Evolutionary conservation across 1,140 invertebrate genomes (phyloP).

Genomic region (Mizuhopecten yessoensis): DNA sequence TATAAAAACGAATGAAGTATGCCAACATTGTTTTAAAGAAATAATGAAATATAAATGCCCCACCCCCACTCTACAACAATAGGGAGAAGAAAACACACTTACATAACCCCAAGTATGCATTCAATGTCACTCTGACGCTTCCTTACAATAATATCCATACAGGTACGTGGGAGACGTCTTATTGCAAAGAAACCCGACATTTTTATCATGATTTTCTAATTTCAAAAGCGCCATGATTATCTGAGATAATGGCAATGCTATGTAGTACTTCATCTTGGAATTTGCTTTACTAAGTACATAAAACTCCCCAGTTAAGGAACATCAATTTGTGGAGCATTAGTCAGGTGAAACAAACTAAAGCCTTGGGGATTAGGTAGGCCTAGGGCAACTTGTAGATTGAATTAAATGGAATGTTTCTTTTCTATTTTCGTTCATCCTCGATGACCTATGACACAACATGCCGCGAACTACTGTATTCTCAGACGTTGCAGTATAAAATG

Average conservation of each 20-base stretch:
- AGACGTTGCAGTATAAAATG: not conserved
- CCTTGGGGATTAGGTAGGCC: not conserved
- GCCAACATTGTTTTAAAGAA: no score
- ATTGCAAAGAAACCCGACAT: no score
- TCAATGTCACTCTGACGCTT: no score
- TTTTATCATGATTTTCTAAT: conserved; percentile 14
- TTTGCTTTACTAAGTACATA: not conserved
- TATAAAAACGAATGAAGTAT: no score
- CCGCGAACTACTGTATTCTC: not conserved
- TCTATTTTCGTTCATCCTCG: conserved; percentile 23
- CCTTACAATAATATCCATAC: no score
- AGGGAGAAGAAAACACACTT: no score
- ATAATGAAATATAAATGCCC: no score
- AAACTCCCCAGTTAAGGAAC: not conserved
- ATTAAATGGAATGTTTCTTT: conserved; percentile 11
- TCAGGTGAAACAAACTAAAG: not conserved
- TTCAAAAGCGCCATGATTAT: not conserved
- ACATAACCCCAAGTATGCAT: no score
- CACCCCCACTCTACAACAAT: no score
- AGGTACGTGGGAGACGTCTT: no score
- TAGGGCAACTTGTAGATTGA: not conserved
- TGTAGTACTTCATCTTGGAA: not conserved
- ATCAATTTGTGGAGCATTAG: not conserved
- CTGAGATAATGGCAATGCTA: not conserved
- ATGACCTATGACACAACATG: not conserved